A percentile compares a stretch with the other conserved stretches of the same genome.
phyloP scores from a whole-genome alignment of 2,113 vertebrate species.

The Hippolais icterina region DNA sequence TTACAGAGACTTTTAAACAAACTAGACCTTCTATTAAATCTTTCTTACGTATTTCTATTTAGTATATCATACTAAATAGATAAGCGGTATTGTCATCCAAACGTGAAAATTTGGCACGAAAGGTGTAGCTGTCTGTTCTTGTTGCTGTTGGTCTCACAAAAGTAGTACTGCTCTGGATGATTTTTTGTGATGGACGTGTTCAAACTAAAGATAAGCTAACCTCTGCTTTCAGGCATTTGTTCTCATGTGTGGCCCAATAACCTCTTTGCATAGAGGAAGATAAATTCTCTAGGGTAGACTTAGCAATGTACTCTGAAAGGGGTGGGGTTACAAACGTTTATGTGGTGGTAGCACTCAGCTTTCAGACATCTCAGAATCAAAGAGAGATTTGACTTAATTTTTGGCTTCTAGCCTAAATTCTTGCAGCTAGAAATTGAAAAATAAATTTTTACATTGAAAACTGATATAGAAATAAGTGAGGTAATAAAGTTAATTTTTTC shows the following conservation, averaged over 20 bases:
- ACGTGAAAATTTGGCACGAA: fast-evolving
- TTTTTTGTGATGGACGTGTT: neutral
- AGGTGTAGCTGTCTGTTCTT: neutral
- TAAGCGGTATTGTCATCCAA: neutral
- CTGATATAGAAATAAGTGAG: neutral
- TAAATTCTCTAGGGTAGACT: neutral
- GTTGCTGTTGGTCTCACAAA: neutral
- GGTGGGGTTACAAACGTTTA: neutral
- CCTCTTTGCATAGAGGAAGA: neutral
- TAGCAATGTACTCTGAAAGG: neutral
- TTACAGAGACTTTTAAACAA: neutral
- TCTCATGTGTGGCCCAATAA: neutral
- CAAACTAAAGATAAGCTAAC: neutral
- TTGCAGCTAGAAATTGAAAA: neutral
- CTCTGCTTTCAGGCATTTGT: neutral
- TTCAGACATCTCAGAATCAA: neutral
- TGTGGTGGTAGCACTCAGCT: neutral
- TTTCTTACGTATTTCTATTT: neutral
- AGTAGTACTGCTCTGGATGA: neutral
- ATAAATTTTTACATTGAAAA: neutral
- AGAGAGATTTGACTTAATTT: neutral
- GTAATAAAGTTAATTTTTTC: neutral
- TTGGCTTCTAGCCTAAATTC: neutral
- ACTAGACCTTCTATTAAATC: neutral
- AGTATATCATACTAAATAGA: no score